A percentile compares a stretch with the other conserved stretches of the same genome.
Conservation (phyloP, 2,113 vertebrate genomes). For the Urocynchramus pylzowi region DNA sequence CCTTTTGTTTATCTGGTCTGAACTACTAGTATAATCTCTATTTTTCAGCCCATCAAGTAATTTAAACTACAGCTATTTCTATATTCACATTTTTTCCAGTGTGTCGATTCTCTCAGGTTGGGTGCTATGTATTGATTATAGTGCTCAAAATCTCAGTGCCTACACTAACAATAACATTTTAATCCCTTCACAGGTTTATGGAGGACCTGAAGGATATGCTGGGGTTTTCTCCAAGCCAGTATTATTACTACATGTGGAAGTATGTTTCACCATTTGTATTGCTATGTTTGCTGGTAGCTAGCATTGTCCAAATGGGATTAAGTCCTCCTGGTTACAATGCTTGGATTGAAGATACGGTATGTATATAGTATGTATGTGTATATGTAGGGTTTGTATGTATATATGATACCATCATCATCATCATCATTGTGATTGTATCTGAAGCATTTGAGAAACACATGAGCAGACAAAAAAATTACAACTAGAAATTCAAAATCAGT, state of each 20-base stretch:
- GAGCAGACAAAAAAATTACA: neutral
- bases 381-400: neutral
- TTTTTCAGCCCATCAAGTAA: neutral
- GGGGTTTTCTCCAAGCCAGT: slow-evolving; percentile 87
- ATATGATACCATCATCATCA: neutral
- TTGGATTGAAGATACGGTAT: slow-evolving; percentile 91
- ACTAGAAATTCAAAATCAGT: neutral
- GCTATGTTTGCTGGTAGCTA: slow-evolving; percentile 80
- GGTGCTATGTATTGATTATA: neutral
- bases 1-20: neutral
- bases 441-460: neutral
- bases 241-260: slow-evolving; percentile 99
- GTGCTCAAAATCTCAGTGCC: neutral
- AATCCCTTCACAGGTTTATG: slow-evolving; percentile 83
- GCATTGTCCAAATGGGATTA: slow-evolving; percentile 86
- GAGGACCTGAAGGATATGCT: slow-evolving; percentile 97
- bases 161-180: neutral
- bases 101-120: neutral
- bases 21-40: neutral
- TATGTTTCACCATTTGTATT: slow-evolving; percentile 89
- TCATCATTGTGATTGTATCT: neutral
- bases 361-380: neutral
- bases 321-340: slow-evolving; percentile 90
- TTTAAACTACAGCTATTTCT: neutral
- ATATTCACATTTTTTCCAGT: neutral